Conservation (phyloP, 2,113 vertebrate species). For the Callorhinus ursinus region DNA sequence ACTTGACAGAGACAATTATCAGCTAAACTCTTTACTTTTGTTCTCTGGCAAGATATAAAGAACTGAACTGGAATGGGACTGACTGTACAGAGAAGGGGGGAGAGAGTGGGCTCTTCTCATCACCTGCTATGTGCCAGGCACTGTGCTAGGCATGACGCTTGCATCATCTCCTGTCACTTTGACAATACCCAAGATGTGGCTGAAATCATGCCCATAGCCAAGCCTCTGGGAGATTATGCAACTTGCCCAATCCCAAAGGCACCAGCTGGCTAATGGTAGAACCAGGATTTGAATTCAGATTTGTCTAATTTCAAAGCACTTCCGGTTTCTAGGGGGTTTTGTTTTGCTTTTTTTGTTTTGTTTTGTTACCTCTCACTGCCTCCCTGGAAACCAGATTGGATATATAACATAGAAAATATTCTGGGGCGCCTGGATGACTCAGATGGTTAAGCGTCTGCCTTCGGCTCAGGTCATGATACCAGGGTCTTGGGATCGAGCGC, state of each 20-base stretch:
- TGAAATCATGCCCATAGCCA: background rate
- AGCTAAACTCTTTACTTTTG: background rate
- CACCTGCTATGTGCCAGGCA: background rate
- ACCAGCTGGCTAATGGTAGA: background rate
- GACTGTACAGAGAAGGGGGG: background rate
- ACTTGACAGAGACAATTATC: background rate
- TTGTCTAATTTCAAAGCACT: background rate
- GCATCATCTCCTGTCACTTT: background rate
- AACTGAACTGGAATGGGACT: background rate
- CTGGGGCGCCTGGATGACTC: no score
- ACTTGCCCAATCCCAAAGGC: background rate
- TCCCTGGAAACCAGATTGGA: background rate
- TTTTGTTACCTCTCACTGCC: background rate
- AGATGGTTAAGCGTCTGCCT: no score
- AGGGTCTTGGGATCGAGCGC: no score
- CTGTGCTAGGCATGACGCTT: background rate
- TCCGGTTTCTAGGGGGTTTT: background rate
- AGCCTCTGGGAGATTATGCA: background rate
- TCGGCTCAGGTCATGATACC: no score
- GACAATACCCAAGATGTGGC: background rate
- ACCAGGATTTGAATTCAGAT: background rate
- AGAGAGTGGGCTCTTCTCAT: background rate
- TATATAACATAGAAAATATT: background rate
- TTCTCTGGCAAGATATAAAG: background rate
- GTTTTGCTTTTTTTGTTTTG: background rate